Conservation (phyloP, 2,888 invertebrate species). For the Orgyia antiqua region DNA sequence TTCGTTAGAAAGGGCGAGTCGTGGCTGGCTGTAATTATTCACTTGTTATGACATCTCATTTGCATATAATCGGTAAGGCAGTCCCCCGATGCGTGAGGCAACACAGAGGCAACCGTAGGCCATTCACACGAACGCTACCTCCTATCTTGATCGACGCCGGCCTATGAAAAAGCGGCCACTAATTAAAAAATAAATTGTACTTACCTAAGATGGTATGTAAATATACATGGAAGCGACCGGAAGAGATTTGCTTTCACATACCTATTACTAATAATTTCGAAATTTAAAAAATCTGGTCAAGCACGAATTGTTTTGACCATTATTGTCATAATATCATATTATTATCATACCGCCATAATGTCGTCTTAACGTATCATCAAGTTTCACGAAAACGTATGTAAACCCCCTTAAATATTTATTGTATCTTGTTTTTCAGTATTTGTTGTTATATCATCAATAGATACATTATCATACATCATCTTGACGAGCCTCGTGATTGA, state of each 20-base stretch:
- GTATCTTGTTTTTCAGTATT: too few species aligned
- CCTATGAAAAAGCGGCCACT: conserved; percentile 74
- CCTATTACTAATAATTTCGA: conserved; percentile 33
- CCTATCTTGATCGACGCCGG: conserved; percentile 69
- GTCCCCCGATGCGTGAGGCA: conserved; percentile 70
- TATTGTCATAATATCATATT: too few species aligned
- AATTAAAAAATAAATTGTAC: conserved; percentile 74
- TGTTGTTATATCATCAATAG: too few species aligned
- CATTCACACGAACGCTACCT: conserved; percentile 68
- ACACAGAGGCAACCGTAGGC: conserved; percentile 57
- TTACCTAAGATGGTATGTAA: conserved; percentile 59
- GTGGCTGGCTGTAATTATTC: conserved; percentile 74
- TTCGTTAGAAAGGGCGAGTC: conserved; percentile 69
- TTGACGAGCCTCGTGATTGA: too few species aligned
- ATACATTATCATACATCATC: too few species aligned
- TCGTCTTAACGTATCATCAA: too few species aligned
- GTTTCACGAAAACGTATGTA: too few species aligned
- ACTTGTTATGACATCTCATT: conserved; percentile 77
- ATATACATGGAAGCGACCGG: conserved; percentile 57
- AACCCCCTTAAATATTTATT: too few species aligned
- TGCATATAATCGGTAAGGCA: conserved; percentile 73
- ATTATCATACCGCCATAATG: too few species aligned
- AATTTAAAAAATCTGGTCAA: conserved; percentile 21
- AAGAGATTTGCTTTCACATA: conserved; percentile 51
- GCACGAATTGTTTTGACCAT: too few species aligned